These are phyloP conservation scores for Vombatus ursinus DNA, from an alignment of 2,113 vertebrate genomes.

Conservation along the genomic window DNA sequence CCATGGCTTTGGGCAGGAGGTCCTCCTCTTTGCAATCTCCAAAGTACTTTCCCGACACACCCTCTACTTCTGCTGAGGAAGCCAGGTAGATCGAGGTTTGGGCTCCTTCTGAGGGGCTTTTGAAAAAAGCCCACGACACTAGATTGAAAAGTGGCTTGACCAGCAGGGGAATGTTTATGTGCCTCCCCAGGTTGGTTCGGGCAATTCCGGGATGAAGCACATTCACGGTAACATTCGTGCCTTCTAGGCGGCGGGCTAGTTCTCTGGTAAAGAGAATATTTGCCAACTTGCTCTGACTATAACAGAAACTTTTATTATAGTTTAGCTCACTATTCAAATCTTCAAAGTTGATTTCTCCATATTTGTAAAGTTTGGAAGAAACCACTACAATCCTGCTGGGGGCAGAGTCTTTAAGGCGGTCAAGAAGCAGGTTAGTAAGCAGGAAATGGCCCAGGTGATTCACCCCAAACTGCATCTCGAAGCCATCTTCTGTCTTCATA, in stretches of 20 bases:
- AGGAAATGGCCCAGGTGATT: conserved; percentile 98
- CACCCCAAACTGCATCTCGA: conserved; percentile 96
- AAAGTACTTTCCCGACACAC: conserved; percentile 93
- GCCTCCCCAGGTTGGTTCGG: conserved; percentile 92
- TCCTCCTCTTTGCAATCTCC: conserved; percentile 93
- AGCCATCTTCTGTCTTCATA: conserved; percentile 94
- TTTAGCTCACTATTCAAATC: conserved; percentile 93
- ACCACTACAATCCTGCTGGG: conserved; percentile 94
- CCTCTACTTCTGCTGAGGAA: conserved; percentile 91
- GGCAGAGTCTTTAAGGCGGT: conserved; percentile 91
- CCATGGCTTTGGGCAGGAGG: conserved; percentile 90
- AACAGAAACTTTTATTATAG: conserved; percentile 93
- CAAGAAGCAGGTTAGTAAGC: conserved; percentile 93
- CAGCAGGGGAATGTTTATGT: conserved; percentile 91
- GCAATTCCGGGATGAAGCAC: conserved; percentile 94
- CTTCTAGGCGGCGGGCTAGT: conserved; percentile 88
- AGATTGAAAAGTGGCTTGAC: conserved; percentile 91
- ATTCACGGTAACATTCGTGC: conserved; percentile 91
- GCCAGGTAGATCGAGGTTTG: conserved; percentile 94
- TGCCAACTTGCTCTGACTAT: conserved; percentile 96
- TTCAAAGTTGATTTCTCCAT: conserved; percentile 95
- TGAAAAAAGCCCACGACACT: conserved; percentile 91
- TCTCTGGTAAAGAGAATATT: conserved; percentile 94
- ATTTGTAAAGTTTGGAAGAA: conserved; percentile 97
- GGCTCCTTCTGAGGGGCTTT: conserved; percentile 93